Evolutionary conservation across 1,140 invertebrate species (phyloP), one percentile per base, ranked within the genome.

Genomic region (Leptopilina boulardi): DNA sequence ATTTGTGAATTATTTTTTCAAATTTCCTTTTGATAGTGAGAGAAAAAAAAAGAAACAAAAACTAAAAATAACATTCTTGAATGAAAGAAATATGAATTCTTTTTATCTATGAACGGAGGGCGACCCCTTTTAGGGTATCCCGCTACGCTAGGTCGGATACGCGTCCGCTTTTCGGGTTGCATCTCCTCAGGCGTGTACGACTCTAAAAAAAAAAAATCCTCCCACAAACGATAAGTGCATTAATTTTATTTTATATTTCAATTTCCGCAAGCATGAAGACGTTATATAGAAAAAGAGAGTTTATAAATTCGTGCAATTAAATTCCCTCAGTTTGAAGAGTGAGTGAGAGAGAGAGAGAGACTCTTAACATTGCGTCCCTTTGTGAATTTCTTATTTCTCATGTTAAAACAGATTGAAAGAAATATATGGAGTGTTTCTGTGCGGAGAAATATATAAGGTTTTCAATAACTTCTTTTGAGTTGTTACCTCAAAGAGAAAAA

Each of bases 141-240:
- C 19, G 38, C 54, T 51, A 44, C 59, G 59, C 70, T 75, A 75
- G 34, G 13, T 30, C 51, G 38, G 51, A 51, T 71, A 71, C 74
- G 56, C 42, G 30, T 59, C 73, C 42, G 82, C 74, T 47, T 44
- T 41, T n/a, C 30, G 34, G 84, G 83, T 80, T 80, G 76, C 81
- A 73, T 77, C 75, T 23, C 59, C 34, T 66, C 75, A 85, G 84
- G 83, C 80, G 84, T 70, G 47, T 38, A 38, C 3, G 8, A 38
- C 13, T 10, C n/a, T 19, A 4, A 13, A 75, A 70, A 44, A 30
- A 76, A 23, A 26, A 66, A 66, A 19, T 6, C 9, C 1, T 6
- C 21, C 8, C 23, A 66, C 4, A 15, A 23, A 30, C 23, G 15
- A 15, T 6, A 30, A 66, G 51, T 8, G 0, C 51, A 54, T 54